Evolutionary conservation across 2,888 invertebrate species (phyloP).

Genomic region (Yponomeuta cagnagella): DNA sequence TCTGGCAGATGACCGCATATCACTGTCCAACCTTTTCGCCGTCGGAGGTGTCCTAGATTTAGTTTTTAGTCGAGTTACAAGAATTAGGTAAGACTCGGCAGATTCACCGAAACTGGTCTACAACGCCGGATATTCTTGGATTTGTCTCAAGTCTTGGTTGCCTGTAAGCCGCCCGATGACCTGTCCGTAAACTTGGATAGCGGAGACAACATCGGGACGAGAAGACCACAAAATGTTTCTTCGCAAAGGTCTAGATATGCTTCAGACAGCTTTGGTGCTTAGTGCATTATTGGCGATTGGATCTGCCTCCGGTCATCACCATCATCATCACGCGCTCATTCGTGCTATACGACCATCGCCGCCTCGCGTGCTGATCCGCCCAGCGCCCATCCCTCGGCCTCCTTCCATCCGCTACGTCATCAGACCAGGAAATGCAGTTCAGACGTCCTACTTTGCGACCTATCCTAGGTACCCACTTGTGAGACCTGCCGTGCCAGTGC

Average conservation of each 20-base stretch:
- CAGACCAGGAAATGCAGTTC: slow-evolving; percentile 62
- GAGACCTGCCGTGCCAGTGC: slow-evolving; percentile 35
- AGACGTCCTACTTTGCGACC: slow-evolving; percentile 61
- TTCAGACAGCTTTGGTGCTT: neutral
- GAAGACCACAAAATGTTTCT: neutral
- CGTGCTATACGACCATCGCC: slow-evolving; percentile 34
- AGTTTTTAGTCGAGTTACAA: neutral
- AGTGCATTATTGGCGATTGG: neutral
- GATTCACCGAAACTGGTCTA: neutral
- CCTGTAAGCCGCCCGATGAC: neutral
- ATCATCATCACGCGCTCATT: slow-evolving; percentile 21
- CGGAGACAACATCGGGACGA: neutral
- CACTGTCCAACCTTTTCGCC: neutral
- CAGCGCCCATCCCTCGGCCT: slow-evolving; percentile 30
- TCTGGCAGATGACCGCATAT: neutral
- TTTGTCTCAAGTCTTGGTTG: too few relatives aligned
- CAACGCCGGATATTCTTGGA: too few relatives aligned
- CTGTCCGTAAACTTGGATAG: neutral
- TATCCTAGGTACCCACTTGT: slow-evolving; percentile 61
- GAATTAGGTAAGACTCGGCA: neutral
- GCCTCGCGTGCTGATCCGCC: slow-evolving; percentile 28
- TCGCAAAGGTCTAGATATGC: neutral
- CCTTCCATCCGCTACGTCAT: slow-evolving; percentile 53
- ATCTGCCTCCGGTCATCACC: neutral
- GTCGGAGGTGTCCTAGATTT: neutral